Conservation (phyloP, 2,888 invertebrate genomes). For the Arge pagana region DNA sequence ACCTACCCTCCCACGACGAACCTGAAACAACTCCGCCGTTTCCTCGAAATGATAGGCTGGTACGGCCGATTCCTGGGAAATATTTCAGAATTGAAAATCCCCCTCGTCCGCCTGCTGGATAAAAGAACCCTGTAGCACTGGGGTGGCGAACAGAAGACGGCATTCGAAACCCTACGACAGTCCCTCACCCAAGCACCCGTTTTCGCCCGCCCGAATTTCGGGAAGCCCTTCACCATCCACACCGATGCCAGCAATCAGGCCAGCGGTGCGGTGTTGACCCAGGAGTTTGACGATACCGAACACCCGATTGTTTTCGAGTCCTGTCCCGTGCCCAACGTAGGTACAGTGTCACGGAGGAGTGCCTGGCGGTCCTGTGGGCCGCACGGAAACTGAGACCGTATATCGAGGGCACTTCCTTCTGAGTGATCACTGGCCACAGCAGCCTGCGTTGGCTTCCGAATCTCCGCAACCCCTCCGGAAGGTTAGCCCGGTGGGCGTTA, state of each 20-base stretch:
- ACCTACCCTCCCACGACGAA: conserved; percentile 18
- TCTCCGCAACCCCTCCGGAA: conserved; percentile 32
- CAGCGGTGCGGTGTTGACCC: conserved; percentile 42
- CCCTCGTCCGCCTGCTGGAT: conserved; percentile 35
- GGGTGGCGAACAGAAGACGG: conserved; percentile 24
- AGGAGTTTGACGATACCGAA: conserved; percentile 33
- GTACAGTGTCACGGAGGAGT: background rate
- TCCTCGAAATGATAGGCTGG: conserved; percentile 44
- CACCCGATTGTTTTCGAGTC: background rate
- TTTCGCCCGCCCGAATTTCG: conserved; percentile 41
- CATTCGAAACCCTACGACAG: conserved; percentile 23
- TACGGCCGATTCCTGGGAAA: conserved; percentile 44
- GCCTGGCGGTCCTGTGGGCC: conserved; percentile 2
- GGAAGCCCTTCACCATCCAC: conserved; percentile 38
- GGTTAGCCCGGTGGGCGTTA: conserved; percentile 35
- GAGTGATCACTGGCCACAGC: conserved; percentile 35
- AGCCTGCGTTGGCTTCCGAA: conserved; percentile 34
- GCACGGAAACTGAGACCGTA: conserved; percentile 32
- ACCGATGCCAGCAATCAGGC: conserved; percentile 48
- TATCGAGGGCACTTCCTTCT: conserved; percentile 33
- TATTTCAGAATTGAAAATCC: conserved; percentile 37
- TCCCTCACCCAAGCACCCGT: conserved; percentile 20
- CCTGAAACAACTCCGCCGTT: conserved; percentile 34
- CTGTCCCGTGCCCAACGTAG: background rate
- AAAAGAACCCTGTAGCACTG: conserved; percentile 34